Percentiles rank a stretch among this genome's conserved stretches.
phyloP scores from a whole-genome alignment of 2,797 vertebrate species.

The Leucoraja ocellata region DNA sequence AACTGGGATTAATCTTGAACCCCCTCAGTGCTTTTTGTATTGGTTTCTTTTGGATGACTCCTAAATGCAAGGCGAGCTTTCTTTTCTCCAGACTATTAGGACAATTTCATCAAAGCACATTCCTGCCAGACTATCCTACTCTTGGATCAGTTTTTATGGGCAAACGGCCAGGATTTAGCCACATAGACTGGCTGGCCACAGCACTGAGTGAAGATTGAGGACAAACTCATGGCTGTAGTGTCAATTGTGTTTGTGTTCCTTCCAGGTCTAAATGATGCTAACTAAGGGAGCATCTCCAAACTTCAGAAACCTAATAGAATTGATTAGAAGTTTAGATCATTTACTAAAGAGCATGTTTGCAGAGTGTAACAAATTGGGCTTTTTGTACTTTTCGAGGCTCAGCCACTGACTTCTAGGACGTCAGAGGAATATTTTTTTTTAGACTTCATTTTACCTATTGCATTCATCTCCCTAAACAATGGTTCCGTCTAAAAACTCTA shows the following conservation, averaged over 20 bases:
- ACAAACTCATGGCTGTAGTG: neutral
- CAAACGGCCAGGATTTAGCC: neutral
- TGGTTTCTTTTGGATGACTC: neutral
- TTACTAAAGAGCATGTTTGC: neutral
- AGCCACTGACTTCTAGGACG: neutral
- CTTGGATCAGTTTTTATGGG: neutral
- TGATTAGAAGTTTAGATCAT: neutral
- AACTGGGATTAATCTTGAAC: neutral
- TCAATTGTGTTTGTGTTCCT: neutral
- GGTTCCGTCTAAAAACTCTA: neutral
- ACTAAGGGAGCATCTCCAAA: slow-evolving; percentile 24
- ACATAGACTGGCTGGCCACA: neutral
- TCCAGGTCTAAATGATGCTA: neutral
- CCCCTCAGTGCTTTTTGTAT: neutral
- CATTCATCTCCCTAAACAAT: neutral
- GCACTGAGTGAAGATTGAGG: neutral
- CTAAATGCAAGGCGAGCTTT: neutral
- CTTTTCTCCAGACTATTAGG: neutral
- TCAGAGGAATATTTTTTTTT: neutral
- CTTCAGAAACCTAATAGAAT: neutral
- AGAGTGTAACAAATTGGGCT: neutral
- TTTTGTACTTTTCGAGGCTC: neutral
- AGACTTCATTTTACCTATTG: neutral
- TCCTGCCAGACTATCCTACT: neutral
- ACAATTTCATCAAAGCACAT: neutral